Base-by-base conservation (phyloP, 2,888 invertebrate genomes). In the Criorhina ranunculi region DNA sequence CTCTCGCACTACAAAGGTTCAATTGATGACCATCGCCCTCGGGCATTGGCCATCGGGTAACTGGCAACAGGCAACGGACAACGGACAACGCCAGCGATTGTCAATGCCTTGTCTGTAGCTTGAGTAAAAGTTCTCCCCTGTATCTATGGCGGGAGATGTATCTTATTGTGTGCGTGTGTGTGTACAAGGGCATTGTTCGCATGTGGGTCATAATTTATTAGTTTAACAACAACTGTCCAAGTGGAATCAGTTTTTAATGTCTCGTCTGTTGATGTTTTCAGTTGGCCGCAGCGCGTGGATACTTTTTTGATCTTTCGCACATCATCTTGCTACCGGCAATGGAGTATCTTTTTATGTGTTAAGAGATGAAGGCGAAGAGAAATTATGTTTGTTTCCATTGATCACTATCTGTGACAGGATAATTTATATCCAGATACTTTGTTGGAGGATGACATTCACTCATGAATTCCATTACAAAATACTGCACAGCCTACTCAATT, bases 161-260 rank as follows among this genome's bases (percentile, higher is more conserved):
- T 62, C 17, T 57, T n/a, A n/a, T n/a, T n/a, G n/a, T n/a, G n/a
- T n/a, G n/a, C n/a, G 49, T 57, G 49, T 17, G 19, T 33, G 12
- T 31, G 24, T 57, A 40, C 83, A 55, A 72, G 67, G 55, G 72
- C 83, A 78, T 83, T 83, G 83, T 83, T 73, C 83, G 66, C 83
- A 78, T 83, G 62, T 78, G 83, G 83, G 78, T 73, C 83, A 83
- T 83, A 78, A 83, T 73, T 83, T 83, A 83, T 83, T 83, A 82
- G 77, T 77, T 72, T 66, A 67, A 62, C 83, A 72, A 60, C 72
- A 62, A 82, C 59, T 77, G 72, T 67, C 82, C 82, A 40, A 73
- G 67, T 62, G 49, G 70, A 78, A 78, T 83, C 78, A 83, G 59
- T 83, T 83, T 77, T 82, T 72, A 82, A 82, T 82, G 78, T 78